Conservation (phyloP, 2,113 vertebrate species). For the Anthoscopus minutus region DNA sequence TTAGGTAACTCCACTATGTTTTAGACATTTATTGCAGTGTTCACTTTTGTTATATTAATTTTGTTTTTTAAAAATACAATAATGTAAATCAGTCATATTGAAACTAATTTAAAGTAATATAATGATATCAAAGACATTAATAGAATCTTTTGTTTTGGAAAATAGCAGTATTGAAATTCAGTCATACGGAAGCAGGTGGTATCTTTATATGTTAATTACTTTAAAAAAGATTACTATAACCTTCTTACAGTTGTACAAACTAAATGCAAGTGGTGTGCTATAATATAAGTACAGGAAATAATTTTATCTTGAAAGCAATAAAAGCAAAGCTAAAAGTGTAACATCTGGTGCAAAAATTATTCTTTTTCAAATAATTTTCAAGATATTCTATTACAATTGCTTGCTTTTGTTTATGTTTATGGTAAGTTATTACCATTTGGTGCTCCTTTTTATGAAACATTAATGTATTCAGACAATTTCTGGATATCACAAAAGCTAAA, state of each 20-base stretch:
- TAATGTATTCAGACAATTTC: background rate
- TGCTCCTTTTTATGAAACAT: background rate
- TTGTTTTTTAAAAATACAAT: background rate
- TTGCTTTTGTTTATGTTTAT: background rate
- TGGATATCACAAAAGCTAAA: background rate
- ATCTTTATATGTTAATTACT: background rate
- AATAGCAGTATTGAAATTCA: background rate
- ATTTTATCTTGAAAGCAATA: background rate
- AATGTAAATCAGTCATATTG: background rate
- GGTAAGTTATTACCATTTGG: background rate
- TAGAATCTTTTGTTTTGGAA: background rate
- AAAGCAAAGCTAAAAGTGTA: background rate
- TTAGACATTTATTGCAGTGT: background rate
- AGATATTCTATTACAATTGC: background rate
- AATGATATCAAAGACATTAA: background rate
- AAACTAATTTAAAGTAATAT: background rate
- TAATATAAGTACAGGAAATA: background rate
- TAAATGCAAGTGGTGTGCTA: background rate
- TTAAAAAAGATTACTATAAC: background rate
- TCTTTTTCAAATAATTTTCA: background rate
- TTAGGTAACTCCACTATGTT: background rate
- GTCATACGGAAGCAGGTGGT: background rate
- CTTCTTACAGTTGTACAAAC: background rate
- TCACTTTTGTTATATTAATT: background rate
- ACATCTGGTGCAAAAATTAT: background rate